Conservation (phyloP, 2,888 invertebrate genomes). For the Tenodera sinensis region DNA sequence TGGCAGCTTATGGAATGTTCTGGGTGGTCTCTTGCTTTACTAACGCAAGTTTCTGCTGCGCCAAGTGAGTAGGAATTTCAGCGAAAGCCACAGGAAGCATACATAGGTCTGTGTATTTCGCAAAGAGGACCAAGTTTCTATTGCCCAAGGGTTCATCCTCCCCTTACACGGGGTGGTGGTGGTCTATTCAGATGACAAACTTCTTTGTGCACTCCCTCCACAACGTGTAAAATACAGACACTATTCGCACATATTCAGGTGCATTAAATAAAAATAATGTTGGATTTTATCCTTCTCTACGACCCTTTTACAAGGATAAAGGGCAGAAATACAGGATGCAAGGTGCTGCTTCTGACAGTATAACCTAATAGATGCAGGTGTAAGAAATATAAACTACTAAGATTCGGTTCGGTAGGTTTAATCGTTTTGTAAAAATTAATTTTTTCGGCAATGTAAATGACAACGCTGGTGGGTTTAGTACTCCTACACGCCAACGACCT, state of each 20-base stretch:
- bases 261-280: background rate
- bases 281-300: background rate
- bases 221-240: background rate
- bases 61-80: background rate
- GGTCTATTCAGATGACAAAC: background rate
- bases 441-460: no score
- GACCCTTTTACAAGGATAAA: no score
- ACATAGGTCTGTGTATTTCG: background rate
- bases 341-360: no score
- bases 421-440: no score
- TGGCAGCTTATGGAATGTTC: background rate
- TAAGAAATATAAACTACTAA: no score
- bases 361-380: no score
- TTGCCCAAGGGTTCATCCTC: background rate
- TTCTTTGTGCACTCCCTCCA: background rate
- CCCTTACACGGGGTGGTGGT: background rate
- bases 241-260: background rate
- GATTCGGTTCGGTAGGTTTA: no score
- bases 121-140: background rate
- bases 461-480: no score
- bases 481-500: no score
- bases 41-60: background rate
- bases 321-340: no score
- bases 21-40: background rate
- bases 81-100: background rate